Evolutionary conservation across 2,888 invertebrate genomes (phyloP).

Genomic region (Drosophila prolongata): DNA sequence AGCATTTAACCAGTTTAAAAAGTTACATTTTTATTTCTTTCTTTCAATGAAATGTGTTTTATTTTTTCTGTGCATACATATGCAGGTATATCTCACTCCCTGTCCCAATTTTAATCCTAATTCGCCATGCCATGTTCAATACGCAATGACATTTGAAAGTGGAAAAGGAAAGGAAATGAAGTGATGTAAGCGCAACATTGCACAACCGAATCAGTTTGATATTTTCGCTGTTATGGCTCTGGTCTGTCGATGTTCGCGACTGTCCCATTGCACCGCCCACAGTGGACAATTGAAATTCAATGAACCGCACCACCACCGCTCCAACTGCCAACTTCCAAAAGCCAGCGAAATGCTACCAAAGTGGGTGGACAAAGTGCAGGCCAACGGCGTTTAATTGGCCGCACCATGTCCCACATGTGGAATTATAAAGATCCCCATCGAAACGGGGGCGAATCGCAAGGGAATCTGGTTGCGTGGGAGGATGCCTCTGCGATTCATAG

Average conservation of each 20-base stretch:
- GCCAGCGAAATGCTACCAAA: slow-evolving; percentile 33
- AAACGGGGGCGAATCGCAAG: not conserved
- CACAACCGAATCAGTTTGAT: slow-evolving; percentile 28
- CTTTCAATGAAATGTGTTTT: not conserved
- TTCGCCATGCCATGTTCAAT: slow-evolving; percentile 3
- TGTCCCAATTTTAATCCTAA: slow-evolving; percentile 9
- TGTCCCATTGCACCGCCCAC: slow-evolving; percentile 30
- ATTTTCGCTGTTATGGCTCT: slow-evolving; percentile 17
- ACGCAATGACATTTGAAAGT: slow-evolving; percentile 23
- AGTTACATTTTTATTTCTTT: too few relatives aligned
- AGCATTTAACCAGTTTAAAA: too few relatives aligned
- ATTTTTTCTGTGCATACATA: too few relatives aligned
- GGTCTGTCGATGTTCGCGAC: slow-evolving; percentile 15
- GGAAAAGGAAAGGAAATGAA: slow-evolving; percentile 11
- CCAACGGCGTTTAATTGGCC: slow-evolving; percentile 26
- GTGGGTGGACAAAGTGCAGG: slow-evolving; percentile 26
- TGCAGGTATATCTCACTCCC: not conserved
- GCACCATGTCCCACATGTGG: slow-evolving; percentile 10
- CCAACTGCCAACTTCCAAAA: slow-evolving; percentile 3
- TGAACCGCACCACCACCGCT: slow-evolving; percentile 26
- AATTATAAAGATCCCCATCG: slow-evolving; percentile 1
- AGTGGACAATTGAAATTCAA: slow-evolving; percentile 47
- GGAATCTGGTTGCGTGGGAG: slow-evolving; percentile 11
- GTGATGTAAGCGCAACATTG: slow-evolving; percentile 37
- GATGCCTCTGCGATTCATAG: too few relatives aligned